phyloP scores from a whole-genome alignment of 1,140 invertebrate species.

The Onthophagus taurus region DNA sequence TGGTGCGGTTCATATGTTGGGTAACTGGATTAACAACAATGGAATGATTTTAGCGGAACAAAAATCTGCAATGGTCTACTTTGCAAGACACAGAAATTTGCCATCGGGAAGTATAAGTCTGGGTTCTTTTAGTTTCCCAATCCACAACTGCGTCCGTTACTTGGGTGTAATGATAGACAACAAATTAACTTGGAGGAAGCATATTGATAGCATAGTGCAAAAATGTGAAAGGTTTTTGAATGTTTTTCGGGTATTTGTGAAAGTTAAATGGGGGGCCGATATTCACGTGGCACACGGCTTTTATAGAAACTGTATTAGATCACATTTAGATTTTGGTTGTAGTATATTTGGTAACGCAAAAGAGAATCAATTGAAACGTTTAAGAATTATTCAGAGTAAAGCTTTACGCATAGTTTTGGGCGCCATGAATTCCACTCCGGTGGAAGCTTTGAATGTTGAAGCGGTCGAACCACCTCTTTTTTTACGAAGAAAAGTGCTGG shows the following conservation, averaged over 20 bases:
- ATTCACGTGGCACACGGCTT: too few species aligned
- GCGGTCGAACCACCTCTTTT: not conserved
- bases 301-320: not conserved
- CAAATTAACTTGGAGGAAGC: not conserved
- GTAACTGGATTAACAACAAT: not conserved
- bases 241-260: not conserved
- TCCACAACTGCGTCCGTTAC: not conserved
- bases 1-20: not conserved
- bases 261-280: constrained; percentile 4
- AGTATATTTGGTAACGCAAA: not conserved
- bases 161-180: not conserved
- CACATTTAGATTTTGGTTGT: not conserved
- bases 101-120: too few species aligned
- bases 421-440: not conserved
- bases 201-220: not conserved
- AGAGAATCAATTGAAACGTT: not conserved
- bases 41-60: not conserved
- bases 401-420: not conserved
- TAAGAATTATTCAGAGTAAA: not conserved
- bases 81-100: not conserved
- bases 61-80: not conserved
- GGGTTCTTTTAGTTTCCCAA: not conserved
- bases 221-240: constrained; percentile 2
- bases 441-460: not conserved
- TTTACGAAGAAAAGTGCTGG: not conserved